phyloP scores from a whole-genome alignment of 2,113 vertebrate species.

The Hyla sarda region DNA sequence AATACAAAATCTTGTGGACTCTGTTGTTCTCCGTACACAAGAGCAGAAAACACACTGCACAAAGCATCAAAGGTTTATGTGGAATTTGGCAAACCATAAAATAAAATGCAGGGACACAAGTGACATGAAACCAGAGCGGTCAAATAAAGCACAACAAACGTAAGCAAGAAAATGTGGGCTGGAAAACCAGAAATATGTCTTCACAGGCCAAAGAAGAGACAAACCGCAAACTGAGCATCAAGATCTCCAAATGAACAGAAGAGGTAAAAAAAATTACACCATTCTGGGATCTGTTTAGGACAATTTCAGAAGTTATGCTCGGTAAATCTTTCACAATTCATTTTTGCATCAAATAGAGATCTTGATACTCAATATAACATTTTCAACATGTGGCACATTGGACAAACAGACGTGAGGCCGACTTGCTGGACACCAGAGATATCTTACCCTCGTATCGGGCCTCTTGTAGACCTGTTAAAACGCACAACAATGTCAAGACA shows the following conservation, averaged over 20 bases:
- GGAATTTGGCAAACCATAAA: background rate
- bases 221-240: background rate
- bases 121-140: background rate
- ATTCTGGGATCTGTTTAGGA: background rate
- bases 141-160: background rate
- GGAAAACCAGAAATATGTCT: background rate
- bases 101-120: background rate
- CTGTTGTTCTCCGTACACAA: background rate
- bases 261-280: background rate
- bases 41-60: background rate
- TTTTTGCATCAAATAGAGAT: conserved; percentile 9
- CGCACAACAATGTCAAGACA: conserved; percentile 71
- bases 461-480: conserved; percentile 88
- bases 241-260: conserved; percentile 28
- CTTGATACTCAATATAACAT: conserved; percentile 58
- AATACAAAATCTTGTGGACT: background rate
- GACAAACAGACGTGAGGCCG: conserved; percentile 75
- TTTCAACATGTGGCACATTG: conserved; percentile 70
- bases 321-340: background rate
- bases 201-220: conserved; percentile 5
- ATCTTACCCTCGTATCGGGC: conserved; percentile 85
- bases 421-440: conserved; percentile 68
- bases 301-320: background rate
- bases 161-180: conserved; percentile 5
- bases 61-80: background rate